A percentile compares a stretch with the other conserved stretches of the same genome.
These are phyloP conservation scores for Acrossocheilus fasciatus DNA, from an alignment of 2,797 vertebrate species.

Conservation along the genomic window DNA sequence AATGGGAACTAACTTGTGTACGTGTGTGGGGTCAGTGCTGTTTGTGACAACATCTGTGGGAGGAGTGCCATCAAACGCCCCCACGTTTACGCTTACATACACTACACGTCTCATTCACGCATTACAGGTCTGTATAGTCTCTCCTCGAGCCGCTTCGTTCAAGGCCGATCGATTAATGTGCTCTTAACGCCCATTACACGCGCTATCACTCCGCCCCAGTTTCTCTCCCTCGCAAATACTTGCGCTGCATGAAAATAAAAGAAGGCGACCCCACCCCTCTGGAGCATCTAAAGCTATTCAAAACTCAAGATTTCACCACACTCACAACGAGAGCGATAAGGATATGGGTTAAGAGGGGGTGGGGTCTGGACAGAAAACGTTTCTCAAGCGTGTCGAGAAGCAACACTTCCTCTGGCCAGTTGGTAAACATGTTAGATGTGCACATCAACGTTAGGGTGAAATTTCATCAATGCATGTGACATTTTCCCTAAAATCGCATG, in stretches of 20 bases:
- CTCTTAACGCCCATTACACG: constrained; percentile 68
- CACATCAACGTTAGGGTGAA: neutral
- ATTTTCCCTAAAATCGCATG: neutral
- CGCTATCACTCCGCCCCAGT: constrained; percentile 45
- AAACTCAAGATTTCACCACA: constrained; percentile 32
- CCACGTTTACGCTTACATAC: constrained; percentile 11
- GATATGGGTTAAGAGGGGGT: constrained; percentile 39
- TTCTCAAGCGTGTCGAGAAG: constrained; percentile 22
- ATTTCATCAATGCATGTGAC: neutral
- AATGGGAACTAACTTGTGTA: constrained; percentile 18
- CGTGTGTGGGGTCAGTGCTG: neutral
- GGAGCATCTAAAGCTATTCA: constrained; percentile 23
- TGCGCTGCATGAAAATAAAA: constrained; percentile 11
- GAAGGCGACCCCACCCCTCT: constrained; percentile 20
- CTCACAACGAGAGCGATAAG: neutral
- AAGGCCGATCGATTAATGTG: constrained; percentile 65
- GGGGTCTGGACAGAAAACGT: constrained; percentile 7
- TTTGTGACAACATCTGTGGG: constrained; percentile 26
- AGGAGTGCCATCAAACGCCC: constrained; percentile 25
- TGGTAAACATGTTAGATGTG: constrained; percentile 5
- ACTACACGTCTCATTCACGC: neutral
- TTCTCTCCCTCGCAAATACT: neutral
- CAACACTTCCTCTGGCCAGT: constrained; percentile 29
- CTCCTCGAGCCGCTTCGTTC: constrained; percentile 6
- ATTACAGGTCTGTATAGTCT: neutral